Base-by-base conservation (phyloP, 2,113 vertebrate species). In the Pimephales promelas region DNA sequence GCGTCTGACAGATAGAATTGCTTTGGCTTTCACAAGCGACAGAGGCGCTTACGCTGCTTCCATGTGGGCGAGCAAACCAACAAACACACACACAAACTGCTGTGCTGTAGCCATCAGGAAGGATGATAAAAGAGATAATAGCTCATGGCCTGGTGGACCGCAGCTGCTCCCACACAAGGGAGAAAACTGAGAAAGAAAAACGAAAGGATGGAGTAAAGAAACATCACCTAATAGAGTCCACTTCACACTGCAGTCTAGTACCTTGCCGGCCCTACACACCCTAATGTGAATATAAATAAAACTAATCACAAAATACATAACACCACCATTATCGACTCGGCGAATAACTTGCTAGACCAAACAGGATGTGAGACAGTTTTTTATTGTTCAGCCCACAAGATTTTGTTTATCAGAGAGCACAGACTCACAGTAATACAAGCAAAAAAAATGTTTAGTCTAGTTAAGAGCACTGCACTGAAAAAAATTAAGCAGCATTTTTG, bases 1-100 rank as follows among this genome's bases (percentile, higher is more conserved):
- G 85, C 57, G 83, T 84, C 83, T 85, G 90, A 89, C 88, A 87
- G 86, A 84, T 18, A 45, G 87, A 91, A 91, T 89, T 87, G 88
- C 47, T 92, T 92, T 89, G 83, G 80, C 88, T 86, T 91, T 90
- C 83, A 84, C 87, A 70, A 84, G 82, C 52, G 79, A 84, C 88
- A 81, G 86, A 83, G 86, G 82, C 88, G 84, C 79, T 24, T 86
- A 22, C 7, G 47, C 72, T 83, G 61, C 89, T 89, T 86, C 62
- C 83, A 74, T 76, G 81, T 24, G 62, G 70, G 57, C 70, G 54
- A 71, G 40, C 56, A 4, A 68, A 43, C 10, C 62, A 57, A 61
- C 56, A 68, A 45, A 54, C 71, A 56, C 73, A 78, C 43, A 36
- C 22, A 72, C 85, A 40, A 1, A 83, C 61, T 82, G 86, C 81